A percentile compares a stretch with the other conserved stretches of the same genome.
These are phyloP conservation scores for Pegea sp. DNA, from an alignment of 23 tunicate species.

Conservation along the genomic window DNA sequence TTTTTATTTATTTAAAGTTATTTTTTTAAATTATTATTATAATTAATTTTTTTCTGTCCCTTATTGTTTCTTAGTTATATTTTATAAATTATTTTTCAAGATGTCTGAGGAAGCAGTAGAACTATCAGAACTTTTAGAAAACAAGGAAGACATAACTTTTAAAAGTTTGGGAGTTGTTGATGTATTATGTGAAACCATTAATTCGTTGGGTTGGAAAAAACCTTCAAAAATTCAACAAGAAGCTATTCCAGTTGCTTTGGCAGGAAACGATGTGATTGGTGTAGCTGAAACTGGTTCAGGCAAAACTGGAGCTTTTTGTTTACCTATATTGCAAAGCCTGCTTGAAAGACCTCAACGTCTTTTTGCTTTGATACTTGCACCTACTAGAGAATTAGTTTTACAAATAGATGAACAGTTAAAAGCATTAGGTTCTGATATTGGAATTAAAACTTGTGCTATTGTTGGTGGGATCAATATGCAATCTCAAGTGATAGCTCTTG, in stretches of 20 bases:
- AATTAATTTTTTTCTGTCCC: no score
- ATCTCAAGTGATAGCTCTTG: slow-evolving; percentile 57
- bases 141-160: slow-evolving; percentile 51
- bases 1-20: no score
- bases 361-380: slow-evolving; percentile 69
- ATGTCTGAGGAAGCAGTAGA: not conserved
- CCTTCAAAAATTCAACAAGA: slow-evolving; percentile 90
- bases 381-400: slow-evolving; percentile 84
- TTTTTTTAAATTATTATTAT: no score
- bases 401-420: slow-evolving; percentile 92
- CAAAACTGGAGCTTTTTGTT: slow-evolving; percentile 88
- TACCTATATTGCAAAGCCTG: slow-evolving; percentile 69
- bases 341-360: slow-evolving; percentile 53
- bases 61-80: no score
- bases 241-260: slow-evolving; percentile 80
- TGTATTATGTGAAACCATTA: slow-evolving; percentile 52
- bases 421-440: slow-evolving; percentile 79
- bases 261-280: slow-evolving; percentile 94
- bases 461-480: slow-evolving; percentile 87
- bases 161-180: slow-evolving; percentile 61
- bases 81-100: no score
- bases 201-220: slow-evolving; percentile 54
- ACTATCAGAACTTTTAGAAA: slow-evolving; percentile 6
- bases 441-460: slow-evolving; percentile 51
- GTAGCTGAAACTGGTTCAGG: slow-evolving; percentile 98